Base-by-base conservation (phyloP, 2,888 invertebrate genomes). In the Spatulosminthurus flaviceps region DNA sequence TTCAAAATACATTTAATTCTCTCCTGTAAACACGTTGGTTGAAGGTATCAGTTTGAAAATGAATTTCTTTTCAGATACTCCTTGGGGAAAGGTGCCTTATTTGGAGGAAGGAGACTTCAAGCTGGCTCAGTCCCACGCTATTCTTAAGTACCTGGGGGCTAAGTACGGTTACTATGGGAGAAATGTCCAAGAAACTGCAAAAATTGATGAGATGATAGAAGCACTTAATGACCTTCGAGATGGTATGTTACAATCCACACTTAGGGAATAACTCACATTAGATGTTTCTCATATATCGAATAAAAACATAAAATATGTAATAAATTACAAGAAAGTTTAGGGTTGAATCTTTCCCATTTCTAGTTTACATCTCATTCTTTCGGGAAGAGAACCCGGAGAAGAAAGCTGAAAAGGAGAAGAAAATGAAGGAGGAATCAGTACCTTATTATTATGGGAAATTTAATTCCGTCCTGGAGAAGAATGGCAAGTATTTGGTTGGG, bases 361-460 rank as follows among this genome's bases (percentile, higher is more conserved):
- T 21, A 60, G 60, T 60, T 5, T 60, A 60, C 21, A 9, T 60
- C 16, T 5, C 60, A 60, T 60, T 60, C 60, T 16, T 5, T 5
- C 60, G 60, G 4, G 60, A 60, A 60, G 60, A 60, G 16, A 13
- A 60, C 34, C 5, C 9, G 4, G 34, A n/a, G 29, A 61, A 19
- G 26, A 78, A 78, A 72, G 78, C 61, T 1, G 78, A 78, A 72
- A 41, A 42, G 11, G 72, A 60, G 26, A 61, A 61, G 34, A 78
- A 71, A 28, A 19, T 78, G 19, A 16, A 22, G 16, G 72, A 78
- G 26, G 78, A 78, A 29, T 13, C 51, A 11, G 5, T 28, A n/a
- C 78, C 78, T 0, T 19, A 9, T 26, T 60, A 29, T 13, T 22
- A 72, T 1, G 16, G 22, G n/a, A 72, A 41, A 42, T 64, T 71